These are phyloP conservation scores for Anas acuta DNA, from an alignment of 2,797 vertebrate species.

Conservation along the genomic window DNA sequence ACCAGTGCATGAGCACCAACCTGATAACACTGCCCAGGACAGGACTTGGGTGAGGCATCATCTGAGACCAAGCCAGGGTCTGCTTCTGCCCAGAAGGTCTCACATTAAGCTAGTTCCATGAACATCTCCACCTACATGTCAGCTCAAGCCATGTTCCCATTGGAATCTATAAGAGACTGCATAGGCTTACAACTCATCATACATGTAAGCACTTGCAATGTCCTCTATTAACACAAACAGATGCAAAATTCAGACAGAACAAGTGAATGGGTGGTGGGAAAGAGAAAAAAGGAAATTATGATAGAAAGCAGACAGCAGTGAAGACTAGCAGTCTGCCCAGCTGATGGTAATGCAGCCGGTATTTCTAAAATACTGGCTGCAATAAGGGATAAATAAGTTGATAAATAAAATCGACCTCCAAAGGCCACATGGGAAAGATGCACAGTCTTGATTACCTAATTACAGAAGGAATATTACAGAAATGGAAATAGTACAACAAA, in stretches of 20 bases:
- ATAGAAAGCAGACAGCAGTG: neutral
- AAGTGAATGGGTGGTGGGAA: neutral
- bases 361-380: neutral
- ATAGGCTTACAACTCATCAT: neutral
- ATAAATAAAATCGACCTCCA: constrained; percentile 47
- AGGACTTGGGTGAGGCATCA: neutral
- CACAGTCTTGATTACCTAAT: constrained; percentile 57
- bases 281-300: constrained; percentile 38
- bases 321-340: neutral
- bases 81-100: neutral
- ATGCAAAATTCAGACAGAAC: constrained; percentile 18
- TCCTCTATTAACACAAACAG: neutral
- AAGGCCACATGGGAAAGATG: constrained; percentile 36
- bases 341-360: neutral
- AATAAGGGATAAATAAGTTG: constrained; percentile 39
- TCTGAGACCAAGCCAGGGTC: neutral
- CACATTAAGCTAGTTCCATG: neutral
- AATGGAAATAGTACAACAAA: constrained; percentile 46
- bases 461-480: constrained; percentile 36
- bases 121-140: neutral
- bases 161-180: neutral
- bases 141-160: fast-evolving
- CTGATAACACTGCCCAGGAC: neutral
- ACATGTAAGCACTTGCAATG: neutral
- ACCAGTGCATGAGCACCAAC: neutral